Evolutionary conservation across 1,140 invertebrate species (phyloP), one percentile per base, ranked within the genome.

Genomic region (Oryzaephilus surinamensis): DNA sequence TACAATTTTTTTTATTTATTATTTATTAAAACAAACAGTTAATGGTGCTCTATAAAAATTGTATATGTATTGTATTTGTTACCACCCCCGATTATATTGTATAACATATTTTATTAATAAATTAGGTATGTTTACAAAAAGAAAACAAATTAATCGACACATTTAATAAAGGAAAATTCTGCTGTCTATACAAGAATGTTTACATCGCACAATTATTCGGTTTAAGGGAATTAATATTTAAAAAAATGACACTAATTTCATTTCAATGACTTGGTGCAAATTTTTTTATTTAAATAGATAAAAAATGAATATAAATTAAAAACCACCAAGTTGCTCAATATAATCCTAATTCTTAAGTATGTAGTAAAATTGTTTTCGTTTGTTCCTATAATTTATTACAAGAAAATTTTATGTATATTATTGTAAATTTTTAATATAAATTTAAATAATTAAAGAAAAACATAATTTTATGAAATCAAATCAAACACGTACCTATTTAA

Each of bases 161-260:
- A 31, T 30, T 36, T n/a, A n/a, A n/a, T n/a, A n/a, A n/a, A n/a
- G 27, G 31, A 26, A 34, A 42, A 42, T 36, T 38, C 41, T 27
- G 41, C 34, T 43, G 41, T 43, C 34, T 38, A 33, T 34, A 43
- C 37, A 8, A 24, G 11, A 24, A 32, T 32, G 41, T 43, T 43
- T 32, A 36, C 31, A n/a, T 38, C 41, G 41, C 41, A 43, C 41
- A 42, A 42, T 10, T 24, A 24, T 11, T 11, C 23, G 8, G 1
- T 24, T 24, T 24, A 24, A 6, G 6, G 6, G 20, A n/a, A n/a
- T n/a, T 21, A 21, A 21, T 24, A 24, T 24, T 24, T 1, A 8
- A 1, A 10, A 21, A 28, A 38, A 10, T 14, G 10, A 32, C 3
- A 34, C 26, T 15, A 14, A 15, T 26, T 11, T 36, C 8, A 27